Percentiles rank a stretch among this genome's conserved stretches.
Evolutionary conservation across 2,113 vertebrate genomes (phyloP).

Genomic region (Pycnonotus jocosus): DNA sequence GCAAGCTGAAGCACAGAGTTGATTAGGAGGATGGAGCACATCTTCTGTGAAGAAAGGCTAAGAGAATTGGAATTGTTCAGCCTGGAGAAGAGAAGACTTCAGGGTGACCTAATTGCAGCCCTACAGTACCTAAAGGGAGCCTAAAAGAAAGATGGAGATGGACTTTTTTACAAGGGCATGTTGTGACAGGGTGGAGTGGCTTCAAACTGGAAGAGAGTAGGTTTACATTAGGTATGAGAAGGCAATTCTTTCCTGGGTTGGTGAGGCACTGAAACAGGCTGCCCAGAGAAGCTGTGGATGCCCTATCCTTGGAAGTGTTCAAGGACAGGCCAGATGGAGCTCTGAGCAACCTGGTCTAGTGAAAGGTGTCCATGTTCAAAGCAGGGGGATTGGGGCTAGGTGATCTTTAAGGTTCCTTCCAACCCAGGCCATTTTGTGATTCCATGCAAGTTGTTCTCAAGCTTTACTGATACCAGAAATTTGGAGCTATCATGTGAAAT

Average conservation of each 20-base stretch:
- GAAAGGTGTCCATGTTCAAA: background rate
- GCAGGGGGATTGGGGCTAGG: background rate
- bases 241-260: background rate
- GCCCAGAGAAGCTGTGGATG: background rate
- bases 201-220: background rate
- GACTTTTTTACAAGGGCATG: background rate
- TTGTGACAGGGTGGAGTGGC: background rate
- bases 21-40: background rate
- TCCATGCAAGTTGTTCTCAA: background rate
- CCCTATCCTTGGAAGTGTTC: background rate
- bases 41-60: background rate
- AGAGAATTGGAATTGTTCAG: background rate
- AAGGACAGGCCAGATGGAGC: too few species aligned
- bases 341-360: background rate
- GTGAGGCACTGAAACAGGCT: background rate
- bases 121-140: background rate
- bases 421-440: background rate
- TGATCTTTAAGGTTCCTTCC: background rate
- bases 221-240: background rate
- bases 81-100: background rate
- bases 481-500: background rate
- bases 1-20: background rate
- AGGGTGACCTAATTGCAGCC: background rate
- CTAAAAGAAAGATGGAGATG: background rate
- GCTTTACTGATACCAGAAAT: background rate